phyloP scores from a whole-genome alignment of 1,140 invertebrate genomes.

The Bombus picipes region DNA sequence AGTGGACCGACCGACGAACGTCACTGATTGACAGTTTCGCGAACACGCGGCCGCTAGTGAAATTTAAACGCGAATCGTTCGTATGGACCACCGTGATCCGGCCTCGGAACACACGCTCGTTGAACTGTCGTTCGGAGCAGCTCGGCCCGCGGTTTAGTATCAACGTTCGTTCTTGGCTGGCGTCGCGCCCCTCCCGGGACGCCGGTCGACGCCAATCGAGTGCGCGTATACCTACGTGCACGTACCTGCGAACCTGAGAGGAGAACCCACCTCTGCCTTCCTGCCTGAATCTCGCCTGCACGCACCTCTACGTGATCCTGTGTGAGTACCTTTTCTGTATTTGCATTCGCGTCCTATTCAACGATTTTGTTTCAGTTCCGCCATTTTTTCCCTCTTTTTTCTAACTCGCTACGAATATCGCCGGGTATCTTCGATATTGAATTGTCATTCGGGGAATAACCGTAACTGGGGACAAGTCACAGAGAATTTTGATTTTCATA shows the following conservation, averaged over 20 bases:
- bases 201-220: constrained; percentile 76
- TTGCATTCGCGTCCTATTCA: background rate
- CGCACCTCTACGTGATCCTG: constrained; percentile 21
- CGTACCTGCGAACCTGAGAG: constrained; percentile 62
- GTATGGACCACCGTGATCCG: constrained; percentile 69
- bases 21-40: constrained; percentile 24
- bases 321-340: background rate
- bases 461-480: background rate
- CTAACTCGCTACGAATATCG: background rate
- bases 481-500: background rate
- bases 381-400: background rate
- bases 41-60: constrained; percentile 35
- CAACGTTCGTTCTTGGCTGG: constrained; percentile 76
- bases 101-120: constrained; percentile 74
- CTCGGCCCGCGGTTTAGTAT: constrained; percentile 76
- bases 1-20: background rate
- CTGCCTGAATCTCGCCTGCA: constrained; percentile 58
- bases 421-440: background rate
- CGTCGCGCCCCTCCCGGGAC: constrained; percentile 75
- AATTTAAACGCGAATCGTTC: constrained; percentile 44
- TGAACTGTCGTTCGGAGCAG: constrained; percentile 77
- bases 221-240: constrained; percentile 73
- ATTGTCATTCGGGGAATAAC: background rate
- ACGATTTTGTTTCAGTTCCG: background rate
- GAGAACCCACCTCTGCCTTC: constrained; percentile 58